Evolutionary conservation across 2,888 invertebrate species (phyloP).

Genomic region (Cancer borealis): DNA sequence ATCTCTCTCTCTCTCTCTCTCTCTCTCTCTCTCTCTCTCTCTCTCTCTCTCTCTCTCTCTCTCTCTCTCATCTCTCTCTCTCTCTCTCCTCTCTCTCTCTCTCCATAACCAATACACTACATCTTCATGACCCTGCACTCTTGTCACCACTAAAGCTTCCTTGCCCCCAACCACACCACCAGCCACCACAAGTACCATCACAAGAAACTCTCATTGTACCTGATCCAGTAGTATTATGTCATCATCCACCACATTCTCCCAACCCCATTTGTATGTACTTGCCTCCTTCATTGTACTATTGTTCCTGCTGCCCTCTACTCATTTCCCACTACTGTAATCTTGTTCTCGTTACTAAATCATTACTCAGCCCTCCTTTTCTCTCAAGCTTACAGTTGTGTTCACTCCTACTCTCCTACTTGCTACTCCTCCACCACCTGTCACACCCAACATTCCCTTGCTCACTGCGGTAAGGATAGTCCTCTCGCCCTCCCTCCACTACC

Average conservation of each 20-base stretch:
- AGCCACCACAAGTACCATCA: not conserved
- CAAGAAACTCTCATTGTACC: not conserved
- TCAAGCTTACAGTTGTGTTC: no score
- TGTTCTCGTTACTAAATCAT: not conserved
- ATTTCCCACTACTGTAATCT: not conserved
- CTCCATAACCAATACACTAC: not conserved
- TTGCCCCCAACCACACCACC: not conserved
- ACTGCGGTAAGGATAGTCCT: no score
- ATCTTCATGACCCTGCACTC: not conserved
- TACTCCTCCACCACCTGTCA: no score
- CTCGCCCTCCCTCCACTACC: no score
- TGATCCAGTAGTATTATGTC: not conserved
- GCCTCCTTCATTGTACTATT: no score
- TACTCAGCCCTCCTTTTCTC: no score
- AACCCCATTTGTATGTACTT: not conserved
- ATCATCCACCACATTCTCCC: not conserved
- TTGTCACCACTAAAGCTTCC: not conserved
- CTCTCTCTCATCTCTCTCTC: not conserved
- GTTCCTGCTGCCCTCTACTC: not conserved
- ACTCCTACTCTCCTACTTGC: no score
- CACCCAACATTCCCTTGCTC: no score
- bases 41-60: not conserved
- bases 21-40: not conserved
- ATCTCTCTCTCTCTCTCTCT: not conserved
- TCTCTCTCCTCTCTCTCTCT: no score